A percentile compares a stretch with the other conserved stretches of the same genome.
Conservation (phyloP, 2,113 vertebrate species). For the Cheirogaleus medius region DNA sequence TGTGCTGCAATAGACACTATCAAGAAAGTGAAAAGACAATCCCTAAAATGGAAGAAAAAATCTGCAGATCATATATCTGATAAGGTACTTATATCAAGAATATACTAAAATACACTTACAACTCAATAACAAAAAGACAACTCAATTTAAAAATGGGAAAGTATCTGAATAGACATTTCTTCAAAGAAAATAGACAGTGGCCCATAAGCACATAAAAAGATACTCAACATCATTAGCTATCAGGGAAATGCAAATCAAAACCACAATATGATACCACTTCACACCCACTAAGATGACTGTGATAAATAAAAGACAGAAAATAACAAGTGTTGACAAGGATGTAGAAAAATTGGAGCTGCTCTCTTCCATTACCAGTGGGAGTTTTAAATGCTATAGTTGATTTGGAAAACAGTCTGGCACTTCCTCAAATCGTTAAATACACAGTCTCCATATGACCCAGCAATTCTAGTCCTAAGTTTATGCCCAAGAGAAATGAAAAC, state of each 20-base stretch:
- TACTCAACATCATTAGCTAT: background rate
- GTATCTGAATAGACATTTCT: background rate
- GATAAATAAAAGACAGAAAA: background rate
- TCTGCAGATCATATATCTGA: background rate
- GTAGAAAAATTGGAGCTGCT: background rate
- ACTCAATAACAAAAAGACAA: background rate
- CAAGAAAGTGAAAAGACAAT: background rate
- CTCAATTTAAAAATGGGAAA: background rate
- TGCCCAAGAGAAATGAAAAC: background rate
- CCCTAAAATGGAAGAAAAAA: background rate
- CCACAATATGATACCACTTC: background rate
- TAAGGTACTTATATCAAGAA: background rate
- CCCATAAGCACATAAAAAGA: background rate
- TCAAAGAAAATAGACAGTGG: background rate
- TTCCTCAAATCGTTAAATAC: slow-evolving; percentile 9
- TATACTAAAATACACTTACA: background rate
- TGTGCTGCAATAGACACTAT: background rate
- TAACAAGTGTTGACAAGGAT: background rate
- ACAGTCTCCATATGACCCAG: background rate
- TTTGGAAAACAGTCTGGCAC: background rate
- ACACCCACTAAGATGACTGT: background rate
- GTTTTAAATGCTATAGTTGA: background rate
- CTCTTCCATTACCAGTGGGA: background rate
- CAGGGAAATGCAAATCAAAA: slow-evolving; percentile 13
- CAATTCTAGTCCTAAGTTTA: background rate